Evolutionary conservation across 2,113 vertebrate species (phyloP).

Genomic region (Ahaetulla prasina): DNA sequence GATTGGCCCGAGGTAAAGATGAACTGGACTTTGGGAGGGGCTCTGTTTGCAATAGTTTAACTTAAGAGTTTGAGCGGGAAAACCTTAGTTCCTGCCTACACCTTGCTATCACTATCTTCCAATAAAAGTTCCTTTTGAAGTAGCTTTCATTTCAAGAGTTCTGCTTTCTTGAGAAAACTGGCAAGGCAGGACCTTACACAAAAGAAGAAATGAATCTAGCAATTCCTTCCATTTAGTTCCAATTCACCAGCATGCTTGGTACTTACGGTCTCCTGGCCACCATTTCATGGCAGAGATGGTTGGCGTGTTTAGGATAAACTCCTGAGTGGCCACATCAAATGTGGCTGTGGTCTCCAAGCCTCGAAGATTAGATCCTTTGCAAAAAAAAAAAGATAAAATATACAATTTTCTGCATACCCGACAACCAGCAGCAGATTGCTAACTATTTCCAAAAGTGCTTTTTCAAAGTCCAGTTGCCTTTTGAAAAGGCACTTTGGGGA

Average conservation of each 20-base stretch:
- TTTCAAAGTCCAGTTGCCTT: background rate
- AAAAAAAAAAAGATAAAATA: background rate
- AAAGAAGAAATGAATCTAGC: background rate
- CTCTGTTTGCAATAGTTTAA: too few species aligned
- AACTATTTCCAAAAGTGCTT: background rate
- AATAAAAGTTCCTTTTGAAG: too few species aligned
- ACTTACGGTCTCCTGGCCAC: slow-evolving; percentile 81
- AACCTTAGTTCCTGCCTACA: too few species aligned
- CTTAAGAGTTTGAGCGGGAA: too few species aligned
- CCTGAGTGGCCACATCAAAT: slow-evolving; percentile 69
- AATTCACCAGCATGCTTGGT: background rate
- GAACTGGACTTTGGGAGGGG: too few species aligned
- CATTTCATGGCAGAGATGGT: slow-evolving; percentile 75
- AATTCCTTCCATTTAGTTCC: background rate
- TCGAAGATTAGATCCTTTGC: slow-evolving; percentile 72
- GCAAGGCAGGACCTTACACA: too few species aligned
- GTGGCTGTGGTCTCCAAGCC: slow-evolving; percentile 77
- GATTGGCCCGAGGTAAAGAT: too few species aligned
- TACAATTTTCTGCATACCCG: background rate
- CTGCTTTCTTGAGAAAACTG: too few species aligned
- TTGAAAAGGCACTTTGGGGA: background rate
- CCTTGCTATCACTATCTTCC: too few species aligned
- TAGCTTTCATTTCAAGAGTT: too few species aligned
- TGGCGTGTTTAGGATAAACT: slow-evolving; percentile 77
- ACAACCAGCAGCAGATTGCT: background rate